Conservation (phyloP, 2,113 vertebrate genomes). For the Corythornis madagascariensis region DNA sequence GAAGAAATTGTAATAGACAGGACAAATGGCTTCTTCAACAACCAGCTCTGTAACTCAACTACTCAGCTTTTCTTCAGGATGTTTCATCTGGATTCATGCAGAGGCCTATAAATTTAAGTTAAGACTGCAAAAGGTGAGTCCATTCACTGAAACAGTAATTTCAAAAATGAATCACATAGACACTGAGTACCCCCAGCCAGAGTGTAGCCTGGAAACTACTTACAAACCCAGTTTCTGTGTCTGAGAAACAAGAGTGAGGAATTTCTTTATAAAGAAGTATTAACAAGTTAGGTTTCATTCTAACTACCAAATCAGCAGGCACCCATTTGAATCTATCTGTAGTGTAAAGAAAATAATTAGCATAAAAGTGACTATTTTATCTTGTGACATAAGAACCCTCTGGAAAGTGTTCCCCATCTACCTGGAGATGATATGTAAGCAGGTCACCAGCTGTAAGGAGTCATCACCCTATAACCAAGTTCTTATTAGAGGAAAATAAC, state of each 20-base stretch:
- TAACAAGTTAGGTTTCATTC: neutral
- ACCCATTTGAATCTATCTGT: neutral
- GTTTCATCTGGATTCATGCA: neutral
- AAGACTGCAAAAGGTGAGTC: neutral
- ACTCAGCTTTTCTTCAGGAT: neutral
- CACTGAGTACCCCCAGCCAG: neutral
- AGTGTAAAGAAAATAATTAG: neutral
- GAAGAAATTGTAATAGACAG: neutral
- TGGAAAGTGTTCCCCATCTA: neutral
- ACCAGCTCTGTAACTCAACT: neutral
- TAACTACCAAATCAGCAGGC: neutral
- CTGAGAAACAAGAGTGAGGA: neutral
- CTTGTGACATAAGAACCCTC: neutral
- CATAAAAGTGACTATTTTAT: neutral
- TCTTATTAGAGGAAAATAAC: rapidly evolving
- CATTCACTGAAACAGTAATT: neutral
- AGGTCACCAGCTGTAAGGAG: neutral
- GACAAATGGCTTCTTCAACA: neutral
- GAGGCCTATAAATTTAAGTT: neutral
- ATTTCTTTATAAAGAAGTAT: neutral
- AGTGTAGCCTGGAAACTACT: neutral
- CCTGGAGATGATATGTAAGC: neutral
- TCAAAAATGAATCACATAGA: neutral
- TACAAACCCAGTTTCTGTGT: neutral
- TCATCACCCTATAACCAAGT: no score